Evolutionary conservation across 2,888 invertebrate species (phyloP).

Genomic region (Elysia crispata): DNA sequence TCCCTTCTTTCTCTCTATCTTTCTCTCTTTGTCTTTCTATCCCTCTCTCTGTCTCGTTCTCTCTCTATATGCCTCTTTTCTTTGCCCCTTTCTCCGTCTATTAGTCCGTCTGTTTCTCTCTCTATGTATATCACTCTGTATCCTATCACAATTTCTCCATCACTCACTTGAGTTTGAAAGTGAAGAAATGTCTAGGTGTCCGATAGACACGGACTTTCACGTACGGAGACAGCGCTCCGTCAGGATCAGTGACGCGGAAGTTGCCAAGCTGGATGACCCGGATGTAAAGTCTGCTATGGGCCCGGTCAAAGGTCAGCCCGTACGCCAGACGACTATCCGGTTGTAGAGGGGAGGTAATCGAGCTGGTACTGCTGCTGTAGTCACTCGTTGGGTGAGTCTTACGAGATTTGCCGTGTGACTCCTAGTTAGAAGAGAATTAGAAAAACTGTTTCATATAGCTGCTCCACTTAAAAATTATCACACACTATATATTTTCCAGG

Average conservation of each 20-base stretch:
- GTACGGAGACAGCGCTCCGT: conserved; percentile 62
- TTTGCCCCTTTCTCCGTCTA: background rate
- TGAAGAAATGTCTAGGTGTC: conserved; percentile 66
- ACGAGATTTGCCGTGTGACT: too few species aligned
- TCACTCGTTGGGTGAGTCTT: conserved; percentile 16
- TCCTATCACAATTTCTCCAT: background rate
- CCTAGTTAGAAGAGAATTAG: too few species aligned
- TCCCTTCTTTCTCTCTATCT: background rate
- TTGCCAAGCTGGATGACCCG: conserved; percentile 61
- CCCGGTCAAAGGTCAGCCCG: conserved; percentile 58
- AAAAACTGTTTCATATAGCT: too few species aligned
- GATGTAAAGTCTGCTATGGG: conserved; percentile 58
- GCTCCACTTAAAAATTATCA: too few species aligned
- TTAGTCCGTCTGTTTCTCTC: background rate
- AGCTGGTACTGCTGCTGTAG: conserved; percentile 43
- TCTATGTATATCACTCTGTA: background rate
- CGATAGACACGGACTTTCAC: conserved; percentile 62
- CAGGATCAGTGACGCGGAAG: conserved; percentile 55
- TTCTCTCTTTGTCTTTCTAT: background rate
- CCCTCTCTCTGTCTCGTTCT: background rate
- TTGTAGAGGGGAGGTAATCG: conserved; percentile 17
- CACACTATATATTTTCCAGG: too few species aligned
- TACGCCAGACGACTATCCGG: conserved; percentile 58
- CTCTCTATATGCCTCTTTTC: background rate
- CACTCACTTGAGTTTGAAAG: conserved; percentile 52